Evolutionary conservation across 2,113 vertebrate genomes (phyloP).

Genomic region (Bothrops jararaca): DNA sequence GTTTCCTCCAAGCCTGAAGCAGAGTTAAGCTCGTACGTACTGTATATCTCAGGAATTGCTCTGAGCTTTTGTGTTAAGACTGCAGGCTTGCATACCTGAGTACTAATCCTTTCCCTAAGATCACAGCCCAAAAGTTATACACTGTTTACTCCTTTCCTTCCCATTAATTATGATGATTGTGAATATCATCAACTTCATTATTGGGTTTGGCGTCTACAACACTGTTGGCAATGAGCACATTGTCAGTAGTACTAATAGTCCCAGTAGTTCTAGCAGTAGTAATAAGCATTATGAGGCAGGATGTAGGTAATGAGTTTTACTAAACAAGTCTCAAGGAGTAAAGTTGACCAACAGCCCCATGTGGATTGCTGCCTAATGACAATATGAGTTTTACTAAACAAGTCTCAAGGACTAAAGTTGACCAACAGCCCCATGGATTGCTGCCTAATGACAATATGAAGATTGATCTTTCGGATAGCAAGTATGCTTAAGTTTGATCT

Average conservation of each 20-base stretch:
- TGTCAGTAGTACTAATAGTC: not conserved
- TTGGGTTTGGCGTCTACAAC: not conserved
- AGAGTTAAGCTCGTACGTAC: not conserved
- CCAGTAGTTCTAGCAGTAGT: not conserved
- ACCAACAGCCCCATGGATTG: not conserved
- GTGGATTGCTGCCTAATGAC: not conserved
- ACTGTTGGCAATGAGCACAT: slow-evolving; percentile 1
- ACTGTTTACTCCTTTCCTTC: not conserved
- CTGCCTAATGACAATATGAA: not conserved
- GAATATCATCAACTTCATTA: not conserved
- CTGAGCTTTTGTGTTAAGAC: not conserved
- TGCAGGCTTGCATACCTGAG: not conserved
- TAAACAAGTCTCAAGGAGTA: not conserved
- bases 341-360: not conserved
- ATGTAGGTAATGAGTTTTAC: slow-evolving; percentile 10
- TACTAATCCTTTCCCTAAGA: not conserved
- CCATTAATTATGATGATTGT: not conserved
- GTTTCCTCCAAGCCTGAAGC: not conserved
- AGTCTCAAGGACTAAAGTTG: not conserved
- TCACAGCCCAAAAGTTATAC: not conserved
- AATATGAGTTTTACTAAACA: not conserved
- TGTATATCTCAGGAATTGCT: not conserved
- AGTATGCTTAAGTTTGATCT: not conserved
- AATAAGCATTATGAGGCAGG: slow-evolving; percentile 11
- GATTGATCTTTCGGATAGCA: not conserved